These are phyloP conservation scores for Mylabris sibirica DNA, from an alignment of 2,888 invertebrate species.

Conservation along the genomic window DNA sequence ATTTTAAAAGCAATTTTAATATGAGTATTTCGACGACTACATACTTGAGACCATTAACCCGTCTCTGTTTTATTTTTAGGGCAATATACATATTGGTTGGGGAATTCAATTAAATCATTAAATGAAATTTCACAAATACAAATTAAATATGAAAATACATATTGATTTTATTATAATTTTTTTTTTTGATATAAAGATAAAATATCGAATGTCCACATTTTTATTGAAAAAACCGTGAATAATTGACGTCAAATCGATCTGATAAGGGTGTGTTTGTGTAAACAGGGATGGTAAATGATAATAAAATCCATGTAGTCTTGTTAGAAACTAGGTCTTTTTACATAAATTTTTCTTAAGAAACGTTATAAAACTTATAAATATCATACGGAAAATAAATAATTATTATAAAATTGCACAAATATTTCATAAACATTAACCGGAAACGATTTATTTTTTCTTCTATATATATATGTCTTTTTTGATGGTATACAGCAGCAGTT, in stretches of 20 bases:
- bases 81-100: not conserved
- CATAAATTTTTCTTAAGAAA: not conserved
- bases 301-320: not conserved
- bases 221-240: not conserved
- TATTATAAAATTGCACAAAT: not conserved
- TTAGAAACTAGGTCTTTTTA: not conserved
- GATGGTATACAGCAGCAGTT: not conserved
- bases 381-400: conserved; percentile 9
- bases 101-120: not conserved
- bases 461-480: not conserved
- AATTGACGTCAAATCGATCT: conserved; percentile 2
- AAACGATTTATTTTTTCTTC: conserved; percentile 18
- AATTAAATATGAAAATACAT: no score
- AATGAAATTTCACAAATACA: not conserved
- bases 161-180: no score
- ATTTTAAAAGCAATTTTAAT: not conserved
- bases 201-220: not conserved
- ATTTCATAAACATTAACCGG: conserved; percentile 20
- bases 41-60: not conserved
- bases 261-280: conserved; percentile 5
- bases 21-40: not conserved
- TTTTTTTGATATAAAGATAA: no score
- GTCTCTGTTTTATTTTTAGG: conserved; percentile 10
- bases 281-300: not conserved
- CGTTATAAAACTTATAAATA: not conserved